These are phyloP conservation scores for Eulimnadia texana DNA, from an alignment of 1,140 invertebrate genomes.

Conservation along the genomic window DNA sequence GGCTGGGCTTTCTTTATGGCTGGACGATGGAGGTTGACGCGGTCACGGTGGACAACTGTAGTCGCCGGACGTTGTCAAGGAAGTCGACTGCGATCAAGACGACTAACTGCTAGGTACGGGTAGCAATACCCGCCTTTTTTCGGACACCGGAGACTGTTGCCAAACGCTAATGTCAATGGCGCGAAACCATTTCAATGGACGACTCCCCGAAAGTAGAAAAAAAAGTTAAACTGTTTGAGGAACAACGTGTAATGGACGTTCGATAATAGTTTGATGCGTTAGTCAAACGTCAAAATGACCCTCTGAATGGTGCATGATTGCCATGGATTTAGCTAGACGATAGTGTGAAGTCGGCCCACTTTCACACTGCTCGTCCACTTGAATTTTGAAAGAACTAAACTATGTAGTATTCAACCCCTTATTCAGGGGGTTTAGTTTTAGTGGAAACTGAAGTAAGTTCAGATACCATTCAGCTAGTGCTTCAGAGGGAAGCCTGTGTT, in stretches of 20 bases:
- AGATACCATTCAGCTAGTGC: too few species aligned
- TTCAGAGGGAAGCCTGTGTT: neutral
- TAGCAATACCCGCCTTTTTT: neutral
- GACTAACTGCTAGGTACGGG: neutral
- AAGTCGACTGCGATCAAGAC: neutral
- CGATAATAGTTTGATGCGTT: neutral
- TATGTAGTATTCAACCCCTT: too few species aligned
- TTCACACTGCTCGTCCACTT: too few species aligned
- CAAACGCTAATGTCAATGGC: neutral
- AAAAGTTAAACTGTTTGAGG: neutral
- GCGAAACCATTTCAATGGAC: neutral
- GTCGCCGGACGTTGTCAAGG: neutral
- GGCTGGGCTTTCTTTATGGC: neutral
- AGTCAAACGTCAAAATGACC: neutral
- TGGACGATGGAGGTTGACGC: neutral
- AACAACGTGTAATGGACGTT: neutral
- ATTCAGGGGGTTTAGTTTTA: too few species aligned
- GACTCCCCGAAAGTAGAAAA: neutral
- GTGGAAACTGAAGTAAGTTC: too few species aligned
- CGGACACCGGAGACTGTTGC: neutral
- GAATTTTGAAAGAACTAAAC: too few species aligned
- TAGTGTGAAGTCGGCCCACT: too few species aligned
- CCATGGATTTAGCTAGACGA: too few species aligned
- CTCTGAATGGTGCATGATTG: too few species aligned
- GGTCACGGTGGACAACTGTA: neutral